Conservation (phyloP, 2,888 invertebrate genomes). For the Tetropium fuscum region DNA sequence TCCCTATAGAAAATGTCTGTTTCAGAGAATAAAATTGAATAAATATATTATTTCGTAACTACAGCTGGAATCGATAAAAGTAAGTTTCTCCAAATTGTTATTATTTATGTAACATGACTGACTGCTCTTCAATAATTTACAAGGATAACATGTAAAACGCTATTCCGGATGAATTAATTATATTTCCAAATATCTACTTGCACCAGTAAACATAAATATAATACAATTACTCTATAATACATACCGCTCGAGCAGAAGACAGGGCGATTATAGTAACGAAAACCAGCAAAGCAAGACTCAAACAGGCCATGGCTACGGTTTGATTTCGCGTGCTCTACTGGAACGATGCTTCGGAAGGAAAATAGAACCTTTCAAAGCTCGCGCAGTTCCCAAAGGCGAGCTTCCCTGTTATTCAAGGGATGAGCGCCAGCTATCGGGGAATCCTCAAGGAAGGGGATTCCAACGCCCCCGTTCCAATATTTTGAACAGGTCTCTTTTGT, state of each 20-base stretch:
- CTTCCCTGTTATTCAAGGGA: slow-evolving; percentile 7
- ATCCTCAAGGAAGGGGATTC: background rate
- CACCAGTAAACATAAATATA: background rate
- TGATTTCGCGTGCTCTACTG: slow-evolving; percentile 43
- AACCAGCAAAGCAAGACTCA: slow-evolving; percentile 20
- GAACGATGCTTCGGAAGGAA: slow-evolving; percentile 25
- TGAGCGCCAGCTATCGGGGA: slow-evolving; percentile 13
- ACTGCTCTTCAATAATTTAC: background rate
- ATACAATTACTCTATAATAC: slow-evolving; percentile 18
- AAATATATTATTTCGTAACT: no score
- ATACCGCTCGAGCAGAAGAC: slow-evolving; percentile 42
- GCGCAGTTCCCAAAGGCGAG: slow-evolving; percentile 34
- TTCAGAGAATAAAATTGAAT: no score
- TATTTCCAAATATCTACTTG: background rate
- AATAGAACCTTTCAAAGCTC: slow-evolving; percentile 41
- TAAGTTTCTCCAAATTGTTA: no score
- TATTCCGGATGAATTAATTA: background rate
- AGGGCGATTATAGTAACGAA: slow-evolving; percentile 37
- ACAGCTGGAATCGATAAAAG: no score
- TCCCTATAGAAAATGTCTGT: no score
- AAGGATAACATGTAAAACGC: background rate
- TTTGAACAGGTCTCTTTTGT: no score
- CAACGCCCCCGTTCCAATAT: background rate
- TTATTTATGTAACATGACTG: no score
- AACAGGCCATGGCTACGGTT: slow-evolving; percentile 28